Evolutionary conservation across 2,888 invertebrate genomes (phyloP).

Genomic region (Drosophila mimetica): DNA sequence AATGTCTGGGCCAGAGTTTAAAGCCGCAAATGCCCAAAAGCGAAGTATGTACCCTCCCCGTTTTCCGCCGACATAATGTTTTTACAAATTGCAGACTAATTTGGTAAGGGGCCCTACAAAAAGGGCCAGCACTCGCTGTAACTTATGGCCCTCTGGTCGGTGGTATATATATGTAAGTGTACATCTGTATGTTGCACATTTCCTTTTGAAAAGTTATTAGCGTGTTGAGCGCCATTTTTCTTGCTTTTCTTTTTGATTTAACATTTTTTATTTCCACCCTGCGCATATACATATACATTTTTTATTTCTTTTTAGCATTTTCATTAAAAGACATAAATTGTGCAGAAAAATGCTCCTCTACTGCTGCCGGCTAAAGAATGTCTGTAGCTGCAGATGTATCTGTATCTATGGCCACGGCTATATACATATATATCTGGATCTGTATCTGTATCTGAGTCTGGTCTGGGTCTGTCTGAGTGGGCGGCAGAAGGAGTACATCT

Average conservation of each 20-base stretch:
- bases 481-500: conserved; percentile 54
- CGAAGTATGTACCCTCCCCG: conserved; percentile 39
- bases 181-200: conserved; percentile 59
- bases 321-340: conserved; percentile 81
- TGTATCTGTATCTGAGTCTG: conserved; percentile 39
- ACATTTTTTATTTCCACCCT: conserved; percentile 32
- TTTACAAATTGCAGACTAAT: conserved; percentile 70
- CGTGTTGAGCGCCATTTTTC: conserved; percentile 62
- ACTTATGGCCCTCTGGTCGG: conserved; percentile 41
- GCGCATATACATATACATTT: conserved; percentile 4
- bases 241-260: conserved; percentile 54
- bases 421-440: conserved; percentile 3
- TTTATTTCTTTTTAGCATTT: conserved; percentile 55
- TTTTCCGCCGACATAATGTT: conserved; percentile 41
- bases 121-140: conserved; percentile 50
- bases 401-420: conserved; percentile 24
- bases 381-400: conserved; percentile 33
- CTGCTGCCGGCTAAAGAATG: conserved; percentile 47
- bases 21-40: conserved; percentile 45
- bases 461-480: conserved; percentile 19
- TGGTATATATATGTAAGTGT: not conserved
- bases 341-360: conserved; percentile 72
- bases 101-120: conserved; percentile 52
- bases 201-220: conserved; percentile 77
- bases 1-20: conserved; percentile 35